These are phyloP conservation scores for Hippocampus abdominalis DNA, from an alignment of 2,113 vertebrate genomes.

Conservation along the genomic window DNA sequence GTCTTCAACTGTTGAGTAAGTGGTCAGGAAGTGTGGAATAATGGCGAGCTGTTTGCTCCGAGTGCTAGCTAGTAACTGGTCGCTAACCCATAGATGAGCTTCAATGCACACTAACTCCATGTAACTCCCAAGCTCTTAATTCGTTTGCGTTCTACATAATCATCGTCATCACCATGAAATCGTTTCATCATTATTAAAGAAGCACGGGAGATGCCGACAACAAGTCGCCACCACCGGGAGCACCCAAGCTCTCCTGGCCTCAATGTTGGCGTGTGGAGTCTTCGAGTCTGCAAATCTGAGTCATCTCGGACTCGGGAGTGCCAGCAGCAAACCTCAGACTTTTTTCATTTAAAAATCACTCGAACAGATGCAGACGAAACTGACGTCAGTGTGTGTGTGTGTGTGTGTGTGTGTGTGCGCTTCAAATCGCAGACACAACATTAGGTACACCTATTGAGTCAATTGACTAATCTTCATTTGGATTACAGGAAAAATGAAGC, in stretches of 20 bases:
- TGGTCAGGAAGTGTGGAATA: too few relatives aligned
- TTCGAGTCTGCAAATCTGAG: conserved; percentile 45
- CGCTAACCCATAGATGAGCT: too few relatives aligned
- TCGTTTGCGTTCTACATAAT: too few relatives aligned
- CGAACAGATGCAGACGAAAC: conserved; percentile 19
- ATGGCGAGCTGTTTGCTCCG: too few relatives aligned
- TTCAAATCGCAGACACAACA: not conserved
- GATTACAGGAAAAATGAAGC: not conserved
- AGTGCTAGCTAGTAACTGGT: too few relatives aligned
- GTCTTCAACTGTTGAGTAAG: too few relatives aligned
- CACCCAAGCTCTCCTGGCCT: conserved; percentile 7
- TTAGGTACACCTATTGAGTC: not conserved
- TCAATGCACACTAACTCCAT: too few relatives aligned
- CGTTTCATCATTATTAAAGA: not conserved
- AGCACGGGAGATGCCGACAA: not conserved
- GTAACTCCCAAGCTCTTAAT: too few relatives aligned
- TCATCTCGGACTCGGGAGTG: conserved; percentile 36
- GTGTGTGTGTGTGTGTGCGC: conserved; percentile 13
- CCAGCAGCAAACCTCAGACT: conserved; percentile 39
- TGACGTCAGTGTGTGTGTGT: conserved; percentile 24
- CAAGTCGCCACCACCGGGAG: not conserved
- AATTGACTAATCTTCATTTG: not conserved
- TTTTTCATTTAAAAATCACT: conserved; percentile 22
- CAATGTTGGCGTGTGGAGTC: conserved; percentile 37
- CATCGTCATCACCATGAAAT: too few relatives aligned